phyloP scores from a whole-genome alignment of 2,113 vertebrate species.

The Festucalex cinctus region DNA sequence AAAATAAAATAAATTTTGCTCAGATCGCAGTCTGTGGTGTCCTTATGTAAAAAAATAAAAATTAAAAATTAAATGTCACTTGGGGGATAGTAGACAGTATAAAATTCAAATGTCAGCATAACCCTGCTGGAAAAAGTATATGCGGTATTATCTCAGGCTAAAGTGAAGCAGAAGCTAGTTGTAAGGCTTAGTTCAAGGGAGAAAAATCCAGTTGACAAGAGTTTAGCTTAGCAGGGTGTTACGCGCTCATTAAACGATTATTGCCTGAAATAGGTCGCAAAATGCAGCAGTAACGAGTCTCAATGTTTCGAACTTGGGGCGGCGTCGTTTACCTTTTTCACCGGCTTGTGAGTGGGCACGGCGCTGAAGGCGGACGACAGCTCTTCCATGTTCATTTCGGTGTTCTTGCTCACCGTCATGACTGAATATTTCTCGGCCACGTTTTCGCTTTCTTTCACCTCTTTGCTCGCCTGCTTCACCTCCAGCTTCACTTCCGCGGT shows the following conservation, averaged over 20 bases:
- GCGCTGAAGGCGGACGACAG: conserved; percentile 63
- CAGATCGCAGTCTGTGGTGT: background rate
- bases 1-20: background rate
- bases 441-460: conserved; percentile 74
- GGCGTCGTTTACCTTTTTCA: conserved; percentile 66
- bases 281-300: background rate
- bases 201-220: background rate
- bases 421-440: conserved; percentile 74
- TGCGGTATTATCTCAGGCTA: background rate
- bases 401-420: conserved; percentile 70
- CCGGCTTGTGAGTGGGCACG: conserved; percentile 70
- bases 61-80: too few species aligned
- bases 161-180: background rate
- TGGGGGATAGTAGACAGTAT: background rate
- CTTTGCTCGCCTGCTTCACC: conserved; percentile 72
- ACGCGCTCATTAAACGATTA: conserved; percentile 5
- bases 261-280: conserved; percentile 5
- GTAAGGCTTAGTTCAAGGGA: background rate
- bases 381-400: conserved; percentile 67
- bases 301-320: background rate
- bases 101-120: background rate
- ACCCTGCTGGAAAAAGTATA: background rate
- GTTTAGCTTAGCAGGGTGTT: conserved; percentile 4
- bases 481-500: conserved; percentile 60
- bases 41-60: background rate